Percentiles rank a stretch among this genome's conserved stretches.
phyloP scores from a whole-genome alignment of 2,113 vertebrate genomes.

The Sisor rabdophorus region DNA sequence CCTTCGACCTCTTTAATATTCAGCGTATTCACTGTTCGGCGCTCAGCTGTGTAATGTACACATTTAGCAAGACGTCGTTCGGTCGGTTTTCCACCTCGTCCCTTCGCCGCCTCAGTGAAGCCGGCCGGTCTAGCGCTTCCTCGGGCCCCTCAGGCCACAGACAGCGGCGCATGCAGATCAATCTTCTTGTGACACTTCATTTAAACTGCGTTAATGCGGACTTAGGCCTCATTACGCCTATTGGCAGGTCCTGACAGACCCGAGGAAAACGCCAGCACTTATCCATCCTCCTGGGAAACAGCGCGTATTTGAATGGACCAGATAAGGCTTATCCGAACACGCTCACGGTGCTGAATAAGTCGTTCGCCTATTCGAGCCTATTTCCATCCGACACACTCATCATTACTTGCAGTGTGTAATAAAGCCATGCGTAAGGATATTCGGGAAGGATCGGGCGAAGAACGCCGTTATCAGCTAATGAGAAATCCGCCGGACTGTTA shows the following conservation, averaged over 20 bases:
- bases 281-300: constrained; percentile 67
- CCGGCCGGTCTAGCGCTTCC: constrained; percentile 47
- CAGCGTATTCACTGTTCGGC: background rate
- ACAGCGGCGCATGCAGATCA: constrained; percentile 81
- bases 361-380: constrained; percentile 57
- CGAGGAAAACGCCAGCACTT: constrained; percentile 64
- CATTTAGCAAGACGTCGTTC: constrained; percentile 26
- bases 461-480: constrained; percentile 52
- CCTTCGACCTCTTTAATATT: constrained; percentile 19
- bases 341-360: constrained; percentile 67
- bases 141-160: constrained; percentile 53
- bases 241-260: constrained; percentile 76
- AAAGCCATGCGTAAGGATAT: constrained; percentile 64
- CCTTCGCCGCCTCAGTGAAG: background rate
- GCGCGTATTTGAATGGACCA: constrained; percentile 72
- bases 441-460: constrained; percentile 42
- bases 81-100: background rate
- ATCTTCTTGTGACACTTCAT: constrained; percentile 92
- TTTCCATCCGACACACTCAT: constrained; percentile 65
- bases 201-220: constrained; percentile 94
- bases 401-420: constrained; percentile 70
- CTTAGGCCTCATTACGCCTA: constrained; percentile 85
- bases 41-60: constrained; percentile 28
- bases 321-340: constrained; percentile 71
- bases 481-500: constrained; percentile 19